Evolutionary conservation across 2,797 vertebrate species (phyloP).

Genomic region (Telmatherina bonti): DNA sequence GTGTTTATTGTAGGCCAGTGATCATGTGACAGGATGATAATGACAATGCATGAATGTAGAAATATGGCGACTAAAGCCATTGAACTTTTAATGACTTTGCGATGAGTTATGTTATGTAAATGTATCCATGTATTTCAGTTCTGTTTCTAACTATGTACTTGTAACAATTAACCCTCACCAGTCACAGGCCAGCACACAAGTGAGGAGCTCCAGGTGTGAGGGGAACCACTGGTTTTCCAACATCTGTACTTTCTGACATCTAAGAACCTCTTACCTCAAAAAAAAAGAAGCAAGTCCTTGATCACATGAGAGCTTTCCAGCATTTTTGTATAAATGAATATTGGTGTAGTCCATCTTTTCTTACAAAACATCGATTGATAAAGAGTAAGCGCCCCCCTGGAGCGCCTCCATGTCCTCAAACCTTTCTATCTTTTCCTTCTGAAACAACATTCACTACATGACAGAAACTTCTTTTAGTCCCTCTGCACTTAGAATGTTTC

Average conservation of each 20-base stretch:
- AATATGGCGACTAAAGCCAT: neutral
- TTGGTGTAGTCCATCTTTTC: neutral
- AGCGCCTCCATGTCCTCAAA: constrained; percentile 8
- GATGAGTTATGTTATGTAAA: neutral
- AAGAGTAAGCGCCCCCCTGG: constrained; percentile 1
- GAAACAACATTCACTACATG: constrained; percentile 8
- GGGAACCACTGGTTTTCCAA: neutral
- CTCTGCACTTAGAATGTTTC: constrained; percentile 3
- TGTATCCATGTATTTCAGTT: neutral
- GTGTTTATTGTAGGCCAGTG: neutral
- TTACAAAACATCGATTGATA: constrained; percentile 1
- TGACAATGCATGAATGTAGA: neutral
- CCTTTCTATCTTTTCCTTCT: neutral
- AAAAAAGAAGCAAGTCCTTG: neutral
- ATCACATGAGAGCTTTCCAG: neutral
- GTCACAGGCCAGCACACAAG: neutral
- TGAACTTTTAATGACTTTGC: neutral
- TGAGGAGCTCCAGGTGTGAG: neutral
- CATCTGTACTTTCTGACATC: neutral
- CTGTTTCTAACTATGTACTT: neutral
- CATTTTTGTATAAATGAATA: neutral
- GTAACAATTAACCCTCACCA: neutral
- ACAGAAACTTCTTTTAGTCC: constrained; percentile 7
- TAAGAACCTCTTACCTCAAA: neutral
- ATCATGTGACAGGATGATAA: neutral